Conservation (phyloP, 2,797 vertebrate genomes). For the Rallus crepitans region DNA sequence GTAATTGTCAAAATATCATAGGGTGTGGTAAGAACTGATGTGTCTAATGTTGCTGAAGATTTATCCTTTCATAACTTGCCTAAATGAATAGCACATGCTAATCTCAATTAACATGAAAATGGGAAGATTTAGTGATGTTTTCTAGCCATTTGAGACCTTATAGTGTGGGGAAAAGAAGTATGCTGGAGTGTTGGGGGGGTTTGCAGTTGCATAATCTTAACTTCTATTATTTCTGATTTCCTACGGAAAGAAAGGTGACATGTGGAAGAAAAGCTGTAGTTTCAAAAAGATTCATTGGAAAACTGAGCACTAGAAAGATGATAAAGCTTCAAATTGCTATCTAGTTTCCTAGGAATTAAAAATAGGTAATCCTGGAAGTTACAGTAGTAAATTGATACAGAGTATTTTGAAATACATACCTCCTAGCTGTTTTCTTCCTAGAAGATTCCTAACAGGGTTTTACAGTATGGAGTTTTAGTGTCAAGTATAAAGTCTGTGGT, state of each 20-base stretch:
- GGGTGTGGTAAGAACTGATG: constrained; percentile 11
- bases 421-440: background rate
- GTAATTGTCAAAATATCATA: constrained; percentile 1
- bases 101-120: background rate
- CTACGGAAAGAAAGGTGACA: background rate
- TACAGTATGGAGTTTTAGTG: background rate
- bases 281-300: background rate
- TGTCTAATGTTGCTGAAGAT: background rate
- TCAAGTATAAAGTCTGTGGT: background rate
- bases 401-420: background rate
- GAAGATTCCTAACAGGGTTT: background rate
- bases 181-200: background rate
- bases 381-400: background rate
- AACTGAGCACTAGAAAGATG: background rate
- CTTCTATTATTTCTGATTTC: background rate
- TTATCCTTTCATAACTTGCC: background rate
- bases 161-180: background rate
- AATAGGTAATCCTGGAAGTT: background rate
- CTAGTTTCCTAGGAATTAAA: background rate
- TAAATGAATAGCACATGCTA: background rate
- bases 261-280: background rate
- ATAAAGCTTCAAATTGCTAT: background rate
- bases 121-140: background rate
- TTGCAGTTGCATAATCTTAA: background rate
- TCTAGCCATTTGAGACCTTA: background rate